Conservation (phyloP, 37 sponge, comb jelly and placozoan species). For the Halisarca cf. caerulea region DNA sequence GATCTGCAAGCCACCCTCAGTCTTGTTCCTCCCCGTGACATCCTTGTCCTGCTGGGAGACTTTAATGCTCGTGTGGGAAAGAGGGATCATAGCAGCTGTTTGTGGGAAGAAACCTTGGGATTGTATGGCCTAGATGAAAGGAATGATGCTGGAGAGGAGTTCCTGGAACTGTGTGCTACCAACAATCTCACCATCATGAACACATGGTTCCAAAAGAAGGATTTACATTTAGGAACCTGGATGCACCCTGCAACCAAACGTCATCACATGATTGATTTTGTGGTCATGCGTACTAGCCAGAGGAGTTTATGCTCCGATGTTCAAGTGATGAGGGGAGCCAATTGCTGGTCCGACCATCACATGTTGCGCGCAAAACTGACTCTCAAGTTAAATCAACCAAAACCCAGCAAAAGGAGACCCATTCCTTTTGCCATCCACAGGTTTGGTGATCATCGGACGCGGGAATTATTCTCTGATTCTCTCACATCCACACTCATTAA, state of each 20-base stretch:
- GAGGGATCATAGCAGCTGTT: no score
- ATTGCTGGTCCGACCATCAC: constrained; percentile 15
- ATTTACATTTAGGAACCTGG: not conserved
- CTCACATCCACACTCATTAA: no score
- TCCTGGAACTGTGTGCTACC: not conserved
- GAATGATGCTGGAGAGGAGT: not conserved
- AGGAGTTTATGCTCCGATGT: not conserved
- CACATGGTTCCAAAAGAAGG: constrained; percentile 25
- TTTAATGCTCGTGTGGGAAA: no score
- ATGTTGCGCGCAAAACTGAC: not conserved
- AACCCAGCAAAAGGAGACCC: not conserved
- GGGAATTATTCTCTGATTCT: not conserved
- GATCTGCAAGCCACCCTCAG: no score
- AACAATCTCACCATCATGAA: constrained; percentile 27
- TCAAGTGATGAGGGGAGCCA: no score
- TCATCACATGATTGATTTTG: not conserved
- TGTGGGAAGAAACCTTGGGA: no score
- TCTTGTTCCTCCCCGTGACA: no score
- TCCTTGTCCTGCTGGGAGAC: no score
- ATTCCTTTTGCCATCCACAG: no score
- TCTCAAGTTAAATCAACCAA: not conserved
- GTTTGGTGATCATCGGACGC: no score
- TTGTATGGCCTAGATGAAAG: not conserved
- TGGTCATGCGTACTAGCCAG: not conserved
- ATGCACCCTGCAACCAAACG: constrained; percentile 26